A percentile compares a stretch with the other conserved stretches of the same genome.
These are phyloP conservation scores for Hydropsyche betteni DNA, from an alignment of 2,888 invertebrate species.

Conservation along the genomic window DNA sequence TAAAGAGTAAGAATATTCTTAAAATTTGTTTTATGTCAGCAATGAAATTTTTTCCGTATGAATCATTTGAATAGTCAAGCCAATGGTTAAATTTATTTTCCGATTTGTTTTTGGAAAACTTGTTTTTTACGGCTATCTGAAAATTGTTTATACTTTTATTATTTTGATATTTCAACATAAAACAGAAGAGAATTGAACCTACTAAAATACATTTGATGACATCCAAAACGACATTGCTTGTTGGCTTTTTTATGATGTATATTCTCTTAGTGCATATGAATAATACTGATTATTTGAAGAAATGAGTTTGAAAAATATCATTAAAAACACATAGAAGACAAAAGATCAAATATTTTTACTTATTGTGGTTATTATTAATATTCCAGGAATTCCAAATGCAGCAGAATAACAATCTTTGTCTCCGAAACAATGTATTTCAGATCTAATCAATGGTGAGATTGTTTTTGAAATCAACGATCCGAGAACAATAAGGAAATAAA, in stretches of 20 bases:
- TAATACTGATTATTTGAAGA: conserved; percentile 64
- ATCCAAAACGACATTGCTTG: conserved; percentile 74
- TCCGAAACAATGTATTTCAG: conserved; percentile 72
- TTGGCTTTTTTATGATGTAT: conserved; percentile 73
- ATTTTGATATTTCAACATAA: background rate
- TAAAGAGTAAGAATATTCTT: conserved; percentile 78
- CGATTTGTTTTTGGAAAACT: conserved; percentile 57
- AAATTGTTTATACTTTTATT: conserved; percentile 40
- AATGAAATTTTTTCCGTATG: conserved; percentile 75
- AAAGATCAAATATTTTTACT: conserved; percentile 53
- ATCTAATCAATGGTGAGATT: conserved; percentile 77
- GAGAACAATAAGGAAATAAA: conserved; percentile 75
- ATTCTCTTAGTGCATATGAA: conserved; percentile 73
- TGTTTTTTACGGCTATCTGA: conserved; percentile 64
- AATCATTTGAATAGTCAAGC: conserved; percentile 85
- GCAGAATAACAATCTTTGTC: conserved; percentile 74
- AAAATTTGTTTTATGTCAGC: conserved; percentile 82
- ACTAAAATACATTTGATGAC: conserved; percentile 73
- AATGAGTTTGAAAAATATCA: conserved; percentile 1
- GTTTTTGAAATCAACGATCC: conserved; percentile 79
- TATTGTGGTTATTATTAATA: conserved; percentile 75
- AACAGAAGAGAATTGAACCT: conserved; percentile 56
- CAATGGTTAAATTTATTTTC: conserved; percentile 75
- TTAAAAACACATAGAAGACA: conserved; percentile 54
- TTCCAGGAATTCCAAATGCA: conserved; percentile 81